Evolutionary conservation across 2,113 vertebrate species (phyloP).

Genomic region (Ascaphus truei): DNA sequence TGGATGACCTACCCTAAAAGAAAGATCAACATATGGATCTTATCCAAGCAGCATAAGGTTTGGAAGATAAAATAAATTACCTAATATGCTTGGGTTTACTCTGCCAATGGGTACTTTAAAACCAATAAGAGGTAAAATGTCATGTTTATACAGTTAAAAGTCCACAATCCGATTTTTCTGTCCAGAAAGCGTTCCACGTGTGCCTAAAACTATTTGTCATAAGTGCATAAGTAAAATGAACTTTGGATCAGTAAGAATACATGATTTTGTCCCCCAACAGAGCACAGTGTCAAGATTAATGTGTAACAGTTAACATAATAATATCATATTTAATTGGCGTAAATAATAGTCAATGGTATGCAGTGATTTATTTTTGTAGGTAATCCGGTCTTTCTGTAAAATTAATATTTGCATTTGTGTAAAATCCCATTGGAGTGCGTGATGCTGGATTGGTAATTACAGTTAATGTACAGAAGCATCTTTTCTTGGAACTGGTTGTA

Average conservation of each 20-base stretch:
- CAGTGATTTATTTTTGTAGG: background rate
- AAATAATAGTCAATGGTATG: background rate
- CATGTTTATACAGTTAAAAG: background rate
- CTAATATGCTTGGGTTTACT: constrained; percentile 3
- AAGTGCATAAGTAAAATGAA: too few relatives aligned
- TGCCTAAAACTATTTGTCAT: too few relatives aligned
- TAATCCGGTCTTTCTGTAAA: background rate
- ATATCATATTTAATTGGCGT: background rate
- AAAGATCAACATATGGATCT: constrained; percentile 11
- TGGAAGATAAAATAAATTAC: constrained; percentile 21
- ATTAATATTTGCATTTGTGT: background rate
- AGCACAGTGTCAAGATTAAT: background rate
- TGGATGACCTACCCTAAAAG: constrained; percentile 17
- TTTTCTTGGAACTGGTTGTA: background rate
- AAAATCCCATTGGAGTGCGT: background rate
- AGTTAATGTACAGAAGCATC: too few relatives aligned
- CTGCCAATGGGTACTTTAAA: constrained; percentile 8
- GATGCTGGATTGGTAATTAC: background rate
- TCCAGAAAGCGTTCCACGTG: too few relatives aligned
- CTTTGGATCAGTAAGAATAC: too few relatives aligned
- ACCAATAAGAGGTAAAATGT: constrained; percentile 5
- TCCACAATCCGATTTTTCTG: background rate
- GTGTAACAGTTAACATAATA: too few relatives aligned
- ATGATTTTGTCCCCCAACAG: too few relatives aligned
- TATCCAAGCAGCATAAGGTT: constrained; percentile 14